Evolutionary conservation across 2,113 vertebrate genomes (phyloP), one percentile per base, ranked within the genome.

Genomic region (Miniopterus natalensis): DNA sequence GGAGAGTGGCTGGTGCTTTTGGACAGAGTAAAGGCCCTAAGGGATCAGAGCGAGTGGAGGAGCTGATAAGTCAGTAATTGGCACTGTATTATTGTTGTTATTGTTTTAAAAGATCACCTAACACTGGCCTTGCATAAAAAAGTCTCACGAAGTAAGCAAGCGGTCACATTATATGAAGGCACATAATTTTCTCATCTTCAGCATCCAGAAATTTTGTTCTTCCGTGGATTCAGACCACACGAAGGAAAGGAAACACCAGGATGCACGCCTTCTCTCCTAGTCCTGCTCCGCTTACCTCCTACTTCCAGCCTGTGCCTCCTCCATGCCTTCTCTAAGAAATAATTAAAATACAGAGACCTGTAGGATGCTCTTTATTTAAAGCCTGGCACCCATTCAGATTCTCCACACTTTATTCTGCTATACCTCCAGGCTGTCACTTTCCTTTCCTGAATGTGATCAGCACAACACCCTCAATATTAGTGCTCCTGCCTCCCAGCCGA

Each of bases 321-420:
- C n/a, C 21, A 49, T 31, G 59, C 31, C 47, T 89, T 86, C 15
- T 90, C 59, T 88, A 47, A 92, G 90, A 96, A 77, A 74, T 87
- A 79, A 42, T 29, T 45, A 84, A 94, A 89, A 87, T 27, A 47
- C 20, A 91, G 55, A 94, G 27, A 84, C 27, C 27, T 47, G 6
- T 51, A 29, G n/a, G 18, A 36, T 36, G 6, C 40, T 11, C 25
- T 73, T 42, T 59, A 2, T 61, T 57, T 51, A 61, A 21, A 95
- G 47, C 4, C n/a, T 15, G 57, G 17, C 45, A 74, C 14, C 55
- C 5, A 20, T 55, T 81, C 29, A 55, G 25, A 70, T 42, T 81
- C 9, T 31, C 29, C 1, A 3, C 9, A 71, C 8, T 75, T 71
- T 65, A 49, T 80, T 88, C 73, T 94, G 71, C 18, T 90, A 11